These are phyloP conservation scores for Philaethria dido DNA, from an alignment of 2,888 invertebrate species.

Conservation along the genomic window DNA sequence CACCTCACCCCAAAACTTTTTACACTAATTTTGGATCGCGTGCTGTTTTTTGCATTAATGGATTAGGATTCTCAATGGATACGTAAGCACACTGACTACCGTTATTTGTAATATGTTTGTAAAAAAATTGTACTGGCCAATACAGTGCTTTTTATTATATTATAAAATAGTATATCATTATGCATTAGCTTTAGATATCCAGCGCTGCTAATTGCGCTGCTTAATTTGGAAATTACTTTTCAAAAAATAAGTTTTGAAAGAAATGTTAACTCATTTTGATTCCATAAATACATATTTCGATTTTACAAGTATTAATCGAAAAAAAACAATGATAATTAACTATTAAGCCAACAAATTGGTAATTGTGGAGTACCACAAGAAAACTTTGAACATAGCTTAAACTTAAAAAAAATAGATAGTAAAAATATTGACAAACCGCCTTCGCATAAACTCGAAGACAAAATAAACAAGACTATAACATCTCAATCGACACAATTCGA, in stretches of 20 bases:
- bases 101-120: conserved; percentile 27
- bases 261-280: background rate
- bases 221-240: no score
- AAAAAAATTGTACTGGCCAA: background rate
- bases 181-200: no score
- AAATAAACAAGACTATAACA: conserved; percentile 42
- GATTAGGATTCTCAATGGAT: conserved; percentile 36
- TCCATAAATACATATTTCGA: background rate
- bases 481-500: conserved; percentile 52
- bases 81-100: conserved; percentile 30
- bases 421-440: conserved; percentile 27
- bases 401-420: conserved; percentile 1
- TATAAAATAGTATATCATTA: no score
- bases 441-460: conserved; percentile 28
- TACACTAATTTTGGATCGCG: conserved; percentile 41
- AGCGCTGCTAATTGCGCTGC: no score
- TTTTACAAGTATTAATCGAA: background rate
- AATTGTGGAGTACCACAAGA: background rate
- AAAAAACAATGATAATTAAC: background rate
- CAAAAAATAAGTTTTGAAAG: no score
- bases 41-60: conserved; percentile 39
- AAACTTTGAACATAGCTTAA: background rate
- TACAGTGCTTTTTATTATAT: no score
- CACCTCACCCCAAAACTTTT: conserved; percentile 49
- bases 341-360: background rate